Base-by-base conservation (phyloP, 1,140 invertebrate genomes). In the Chymomyza costata region DNA sequence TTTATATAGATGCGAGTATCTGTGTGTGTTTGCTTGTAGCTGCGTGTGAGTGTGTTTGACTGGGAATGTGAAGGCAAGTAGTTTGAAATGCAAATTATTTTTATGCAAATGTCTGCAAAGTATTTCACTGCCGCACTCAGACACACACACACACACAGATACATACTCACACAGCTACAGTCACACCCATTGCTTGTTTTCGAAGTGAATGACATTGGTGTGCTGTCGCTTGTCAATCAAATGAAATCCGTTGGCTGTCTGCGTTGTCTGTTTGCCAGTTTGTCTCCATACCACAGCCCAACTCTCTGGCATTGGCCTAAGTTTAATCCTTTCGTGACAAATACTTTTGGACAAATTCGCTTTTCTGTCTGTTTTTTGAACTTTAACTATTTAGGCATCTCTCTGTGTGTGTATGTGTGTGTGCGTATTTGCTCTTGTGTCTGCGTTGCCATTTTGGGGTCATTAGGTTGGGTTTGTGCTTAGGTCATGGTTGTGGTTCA, bases 51-150 rank as follows among this genome's bases (percentile, higher is more conserved):
- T 17, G 28, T 37, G 17, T 6, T 2, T 10, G 17, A 16, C 6
- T 50, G 18, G n/a, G 15, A 25, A n/a, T 38, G 34, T 14, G 13
- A 10, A 43, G 38, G 49, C n/a, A n/a, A n/a, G 28, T 43, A 46
- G 45, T 65, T 57, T 48, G 53, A 65, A 65, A 65, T 65, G 63
- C 58, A 65, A 65, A 65, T 65, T 65, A 62, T 65, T 65, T 65
- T 62, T 65, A 65, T 65, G 63, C 58, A 65, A 65, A 65, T 65
- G 58, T 31, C 32, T 37, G 61, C 51, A 65, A 57, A 65, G 63
- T 65, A 65, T 65, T 65, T 65, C 62, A 48, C 39, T 7, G 1
- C 18, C n/a, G 21, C 25, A 13, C 37, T n/a, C 14, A 8, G 1
- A 21, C 6, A 6, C 8, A 3, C 25, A 35, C 21, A 19, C 6